A percentile compares a stretch with the other conserved stretches of the same genome.
Conservation (phyloP, 1,140 invertebrate genomes). For the Magallana ariakensis region DNA sequence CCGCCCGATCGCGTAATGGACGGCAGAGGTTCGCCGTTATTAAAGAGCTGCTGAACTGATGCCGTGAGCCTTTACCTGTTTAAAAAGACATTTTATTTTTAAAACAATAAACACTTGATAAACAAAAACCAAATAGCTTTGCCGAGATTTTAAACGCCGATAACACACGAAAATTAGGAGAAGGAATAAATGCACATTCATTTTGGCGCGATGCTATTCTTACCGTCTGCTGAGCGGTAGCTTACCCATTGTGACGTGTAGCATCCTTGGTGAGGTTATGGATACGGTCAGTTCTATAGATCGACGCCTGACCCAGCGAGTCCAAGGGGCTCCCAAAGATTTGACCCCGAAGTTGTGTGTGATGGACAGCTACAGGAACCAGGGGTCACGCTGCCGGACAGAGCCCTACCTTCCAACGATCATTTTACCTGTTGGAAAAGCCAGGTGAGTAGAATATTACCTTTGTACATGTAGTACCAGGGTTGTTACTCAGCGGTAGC, state of each 20-base stretch:
- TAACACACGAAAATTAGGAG: slow-evolving; percentile 2
- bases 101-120: slow-evolving; percentile 23
- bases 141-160: slow-evolving; percentile 10
- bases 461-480: too few relatives aligned
- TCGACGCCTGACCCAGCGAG: neutral
- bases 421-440: neutral
- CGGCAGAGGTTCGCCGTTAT: neutral
- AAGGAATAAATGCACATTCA: neutral
- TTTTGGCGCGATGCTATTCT: neutral
- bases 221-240: neutral
- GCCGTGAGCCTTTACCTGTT: slow-evolving; percentile 5
- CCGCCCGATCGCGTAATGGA: slow-evolving; percentile 23
- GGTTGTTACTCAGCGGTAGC: too few relatives aligned
- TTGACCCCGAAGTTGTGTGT: neutral
- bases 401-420: neutral
- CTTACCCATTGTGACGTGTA: neutral
- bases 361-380: neutral
- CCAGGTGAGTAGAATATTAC: neutral
- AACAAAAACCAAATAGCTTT: slow-evolving; percentile 14
- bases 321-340: neutral
- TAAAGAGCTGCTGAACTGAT: slow-evolving; percentile 1
- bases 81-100: slow-evolving; percentile 30
- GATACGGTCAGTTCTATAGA: neutral
- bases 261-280: neutral
- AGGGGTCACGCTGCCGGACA: neutral